Percentiles rank a stretch among this genome's conserved stretches.
These are phyloP conservation scores for Taenaris catops DNA, from an alignment of 2,888 invertebrate species.

Conservation along the genomic window DNA sequence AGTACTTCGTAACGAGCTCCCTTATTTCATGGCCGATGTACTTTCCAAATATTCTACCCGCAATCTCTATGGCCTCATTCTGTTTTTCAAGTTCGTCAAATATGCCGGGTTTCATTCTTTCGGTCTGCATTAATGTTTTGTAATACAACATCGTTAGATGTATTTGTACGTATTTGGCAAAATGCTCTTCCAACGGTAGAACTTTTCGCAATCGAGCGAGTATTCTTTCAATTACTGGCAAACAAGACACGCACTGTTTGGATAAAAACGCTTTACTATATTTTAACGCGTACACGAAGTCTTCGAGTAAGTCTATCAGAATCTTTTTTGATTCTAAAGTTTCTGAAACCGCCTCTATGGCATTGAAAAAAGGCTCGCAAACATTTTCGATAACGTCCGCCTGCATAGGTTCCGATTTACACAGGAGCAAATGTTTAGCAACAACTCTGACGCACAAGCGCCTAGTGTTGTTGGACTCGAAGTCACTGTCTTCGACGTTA, in stretches of 20 bases:
- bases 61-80: conserved; percentile 34
- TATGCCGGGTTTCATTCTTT: conserved; percentile 33
- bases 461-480: conserved; percentile 3
- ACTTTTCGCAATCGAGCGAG: conserved; percentile 33
- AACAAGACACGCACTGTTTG: conserved; percentile 32
- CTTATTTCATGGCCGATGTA: conserved; percentile 37
- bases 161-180: conserved; percentile 33
- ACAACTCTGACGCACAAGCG: conserved; percentile 34
- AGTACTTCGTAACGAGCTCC: conserved; percentile 35
- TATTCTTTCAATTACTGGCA: conserved; percentile 39
- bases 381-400: conserved; percentile 30
- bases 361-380: conserved; percentile 35
- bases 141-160: conserved; percentile 48
- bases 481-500: not conserved
- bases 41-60: conserved; percentile 41
- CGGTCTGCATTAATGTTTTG: conserved; percentile 38
- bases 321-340: conserved; percentile 9
- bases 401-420: conserved; percentile 32
- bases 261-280: conserved; percentile 40
- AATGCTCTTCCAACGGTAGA: conserved; percentile 39
- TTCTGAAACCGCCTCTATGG: conserved; percentile 26
- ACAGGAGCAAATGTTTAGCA: conserved; percentile 40
- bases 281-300: conserved; percentile 33
- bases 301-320: conserved; percentile 24
- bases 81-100: conserved; percentile 31